Percentiles rank a stretch among this genome's conserved stretches.
phyloP scores from a whole-genome alignment of 1,140 invertebrate species.

The Goniozus legneri region DNA sequence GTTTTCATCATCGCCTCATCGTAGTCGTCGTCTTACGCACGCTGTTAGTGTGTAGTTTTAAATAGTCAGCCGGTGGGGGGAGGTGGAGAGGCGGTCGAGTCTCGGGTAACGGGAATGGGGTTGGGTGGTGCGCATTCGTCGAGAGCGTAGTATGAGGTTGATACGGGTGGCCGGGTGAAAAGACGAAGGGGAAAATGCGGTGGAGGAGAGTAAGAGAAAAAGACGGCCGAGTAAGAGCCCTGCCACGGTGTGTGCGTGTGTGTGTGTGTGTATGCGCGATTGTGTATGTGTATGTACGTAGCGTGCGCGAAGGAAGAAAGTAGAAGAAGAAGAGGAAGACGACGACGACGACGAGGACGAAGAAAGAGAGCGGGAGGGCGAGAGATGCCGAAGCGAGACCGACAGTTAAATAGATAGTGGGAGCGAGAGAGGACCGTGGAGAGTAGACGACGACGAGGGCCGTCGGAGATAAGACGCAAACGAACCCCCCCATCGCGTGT shows the following conservation, averaged over 20 bases:
- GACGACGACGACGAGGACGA: constrained; percentile 11
- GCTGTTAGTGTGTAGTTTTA: constrained; percentile 48
- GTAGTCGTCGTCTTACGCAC: constrained; percentile 23
- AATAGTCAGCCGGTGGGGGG: constrained; percentile 45
- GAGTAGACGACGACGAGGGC: constrained; percentile 33
- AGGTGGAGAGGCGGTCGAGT: constrained; percentile 8
- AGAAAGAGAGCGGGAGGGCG: constrained; percentile 18
- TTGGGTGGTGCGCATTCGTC: neutral
- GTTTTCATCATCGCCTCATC: too few species aligned
- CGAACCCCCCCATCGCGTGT: constrained; percentile 47
- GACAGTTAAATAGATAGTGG: constrained; percentile 15
- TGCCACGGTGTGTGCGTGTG: constrained; percentile 1
- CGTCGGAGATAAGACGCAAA: constrained; percentile 56
- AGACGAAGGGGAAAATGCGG: constrained; percentile 19
- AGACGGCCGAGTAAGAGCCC: constrained; percentile 19
- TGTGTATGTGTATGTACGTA: constrained; percentile 5
- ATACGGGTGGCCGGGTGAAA: constrained; percentile 37
- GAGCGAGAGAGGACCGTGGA: constrained; percentile 22
- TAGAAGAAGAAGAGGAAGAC: constrained; percentile 1
- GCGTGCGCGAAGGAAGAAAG: constrained; percentile 3
- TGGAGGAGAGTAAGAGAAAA: constrained; percentile 6
- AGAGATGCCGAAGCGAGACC: constrained; percentile 12
- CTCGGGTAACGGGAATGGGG: neutral
- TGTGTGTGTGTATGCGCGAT: constrained; percentile 14
- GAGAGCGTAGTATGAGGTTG: constrained; percentile 21